Evolutionary conservation across 2,888 invertebrate genomes (phyloP).

Genomic region (Ennomos fuscantarius): DNA sequence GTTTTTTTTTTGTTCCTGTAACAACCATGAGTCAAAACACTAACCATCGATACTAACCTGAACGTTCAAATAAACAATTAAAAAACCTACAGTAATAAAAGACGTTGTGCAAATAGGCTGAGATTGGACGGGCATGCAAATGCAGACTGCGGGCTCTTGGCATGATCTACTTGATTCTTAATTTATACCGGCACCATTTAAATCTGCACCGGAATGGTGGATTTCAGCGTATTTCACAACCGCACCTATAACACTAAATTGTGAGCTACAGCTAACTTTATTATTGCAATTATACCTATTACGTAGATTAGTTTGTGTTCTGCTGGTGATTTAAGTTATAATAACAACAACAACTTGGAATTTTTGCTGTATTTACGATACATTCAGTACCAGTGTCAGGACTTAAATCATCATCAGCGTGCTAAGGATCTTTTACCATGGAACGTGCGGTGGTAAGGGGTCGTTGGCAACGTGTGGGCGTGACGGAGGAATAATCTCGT

Average conservation of each 20-base stretch:
- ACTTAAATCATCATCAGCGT: constrained; percentile 24
- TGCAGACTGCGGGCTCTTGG: constrained; percentile 45
- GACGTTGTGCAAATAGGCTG: constrained; percentile 78
- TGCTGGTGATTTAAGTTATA: constrained; percentile 36
- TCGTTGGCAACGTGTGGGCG: constrained; percentile 20
- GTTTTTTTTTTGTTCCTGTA: constrained; percentile 16
- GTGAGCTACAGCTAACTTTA: constrained; percentile 63
- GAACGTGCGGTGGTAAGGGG: constrained; percentile 15
- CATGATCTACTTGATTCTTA: constrained; percentile 56
- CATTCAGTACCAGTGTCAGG: constrained; percentile 7
- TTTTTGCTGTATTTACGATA: neutral
- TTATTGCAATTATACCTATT: constrained; percentile 56
- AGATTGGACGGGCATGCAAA: constrained; percentile 59
- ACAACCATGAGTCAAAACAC: constrained; percentile 47
- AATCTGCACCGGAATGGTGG: constrained; percentile 60
- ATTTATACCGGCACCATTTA: constrained; percentile 42
- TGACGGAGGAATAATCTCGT: constrained; percentile 64
- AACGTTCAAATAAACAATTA: constrained; percentile 37
- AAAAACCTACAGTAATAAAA: constrained; percentile 33
- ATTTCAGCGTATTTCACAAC: constrained; percentile 81
- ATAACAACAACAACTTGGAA: neutral
- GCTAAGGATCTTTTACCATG: constrained; percentile 26
- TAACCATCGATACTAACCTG: constrained; percentile 46
- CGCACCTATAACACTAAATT: constrained; percentile 59
- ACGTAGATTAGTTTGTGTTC: constrained; percentile 54